Conservation (phyloP, 1,140 invertebrate genomes). For the Panulirus ornatus region DNA sequence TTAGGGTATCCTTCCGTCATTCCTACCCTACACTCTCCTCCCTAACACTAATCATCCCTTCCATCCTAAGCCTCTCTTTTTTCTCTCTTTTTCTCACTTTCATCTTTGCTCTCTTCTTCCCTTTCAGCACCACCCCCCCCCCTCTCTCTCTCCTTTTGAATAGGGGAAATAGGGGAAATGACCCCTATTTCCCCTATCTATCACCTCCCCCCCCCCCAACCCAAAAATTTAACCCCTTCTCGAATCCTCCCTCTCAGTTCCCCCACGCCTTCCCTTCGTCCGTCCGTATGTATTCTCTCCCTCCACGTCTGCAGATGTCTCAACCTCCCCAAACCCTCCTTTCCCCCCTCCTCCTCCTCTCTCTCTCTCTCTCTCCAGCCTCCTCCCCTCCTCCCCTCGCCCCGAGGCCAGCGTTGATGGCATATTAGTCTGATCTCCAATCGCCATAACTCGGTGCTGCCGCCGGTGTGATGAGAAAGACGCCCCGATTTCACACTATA, state of each 20-base stretch:
- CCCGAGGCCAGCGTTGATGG: neutral
- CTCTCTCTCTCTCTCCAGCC: neutral
- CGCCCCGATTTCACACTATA: neutral
- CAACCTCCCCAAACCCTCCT: neutral
- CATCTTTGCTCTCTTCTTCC: neutral
- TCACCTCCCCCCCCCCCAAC: neutral
- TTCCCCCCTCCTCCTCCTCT: neutral
- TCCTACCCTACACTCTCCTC: neutral
- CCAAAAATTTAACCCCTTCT: too few species aligned
- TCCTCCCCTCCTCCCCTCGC: neutral
- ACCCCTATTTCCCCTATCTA: neutral
- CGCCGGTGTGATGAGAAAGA: neutral
- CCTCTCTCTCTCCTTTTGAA: constrained; percentile 2
- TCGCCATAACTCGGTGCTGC: neutral
- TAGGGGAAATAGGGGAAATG: too few species aligned
- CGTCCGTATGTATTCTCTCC: too few species aligned
- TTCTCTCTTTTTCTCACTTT: neutral
- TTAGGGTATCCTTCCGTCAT: too few species aligned
- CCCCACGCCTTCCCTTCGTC: too few species aligned
- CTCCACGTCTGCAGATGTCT: too few species aligned
- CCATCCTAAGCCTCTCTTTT: neutral
- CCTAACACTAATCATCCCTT: neutral
- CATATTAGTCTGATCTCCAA: neutral
- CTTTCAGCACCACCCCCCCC: neutral
- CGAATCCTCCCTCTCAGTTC: too few species aligned